Base-by-base conservation (phyloP, 2,888 invertebrate species). In the Agrilus biguttatus region DNA sequence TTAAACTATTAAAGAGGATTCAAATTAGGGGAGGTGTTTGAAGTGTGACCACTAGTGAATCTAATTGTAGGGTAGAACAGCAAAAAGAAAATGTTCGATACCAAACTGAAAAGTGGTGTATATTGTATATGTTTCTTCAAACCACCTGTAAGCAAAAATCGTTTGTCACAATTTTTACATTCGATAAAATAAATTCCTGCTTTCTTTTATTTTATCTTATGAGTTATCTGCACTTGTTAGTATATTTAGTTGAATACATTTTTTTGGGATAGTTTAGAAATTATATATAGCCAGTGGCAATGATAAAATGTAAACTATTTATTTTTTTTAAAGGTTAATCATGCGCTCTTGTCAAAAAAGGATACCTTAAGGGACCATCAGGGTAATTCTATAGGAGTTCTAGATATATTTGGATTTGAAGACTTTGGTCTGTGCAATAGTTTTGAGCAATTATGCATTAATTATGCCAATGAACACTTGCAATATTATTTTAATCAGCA, bases 401-500 rank as follows among this genome's bases (percentile, higher is more conserved):
- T 93, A 52, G 95, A 95, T 66, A 95, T 95, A 59, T 95, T 95
- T 69, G 93, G 95, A 19, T 96, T 96, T 69, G 95, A 95, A 66
- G 93, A 95, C 69, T 93, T 95, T 62, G 89, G 84, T 46, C 74
- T 80, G 44, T 80, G 78, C 66, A 87, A 87, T 68, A 92, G 91
- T 65, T 95, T 93, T 66, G 95, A 96, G 66, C 95, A 95, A 68
- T 77, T 95, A 53, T 95, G 95, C 68, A 95, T 96, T 55, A 96
- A 96, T 72, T 95, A 91, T 66, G 95, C 95, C 14, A 96, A 96
- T 66, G 95, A 96, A 67, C 92, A 93, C 67, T 74, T 96, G 40
- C 95, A 96, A 69, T 89, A 90, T 67, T 95, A 95, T 66, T 96
- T 96, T 72, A 95, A 95, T 72, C 90, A 93, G 67, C 95, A 96